Evolutionary conservation across 2,888 invertebrate genomes (phyloP), one percentile per base, ranked within the genome.

Genomic region (Metacarcinus magister): DNA sequence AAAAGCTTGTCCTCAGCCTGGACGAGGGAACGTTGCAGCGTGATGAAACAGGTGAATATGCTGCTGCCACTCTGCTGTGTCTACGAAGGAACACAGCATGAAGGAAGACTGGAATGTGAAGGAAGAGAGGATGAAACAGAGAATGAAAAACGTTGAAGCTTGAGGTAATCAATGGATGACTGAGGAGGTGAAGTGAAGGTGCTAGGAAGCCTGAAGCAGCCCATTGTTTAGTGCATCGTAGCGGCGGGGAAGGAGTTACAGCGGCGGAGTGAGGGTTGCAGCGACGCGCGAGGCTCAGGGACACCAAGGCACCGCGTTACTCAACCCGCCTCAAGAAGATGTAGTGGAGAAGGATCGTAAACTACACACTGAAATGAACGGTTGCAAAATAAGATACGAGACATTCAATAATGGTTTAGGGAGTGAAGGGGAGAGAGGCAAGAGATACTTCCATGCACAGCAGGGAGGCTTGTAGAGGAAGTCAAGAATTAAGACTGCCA

Each of bases 341-440:
- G 19, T 54, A 54, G 54, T 19, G 54, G 39, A 39, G 2, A 54
- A 54, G 54, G 54, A 54, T 13, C 54, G 54, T 54, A 54, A 54
- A 54, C 54, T 54, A 19, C 54, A 19, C 13, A 54, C 13, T 13
- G 16, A 54, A 54, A 54, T 54, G 13, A 54, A 54, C 54, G 54
- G 54, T 54, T 54, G 54, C 54, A 54, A 54, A 54, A 54, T 54
- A 54, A 54, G 19, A 54, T 54, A 54, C 54, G 54, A 44, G 23
- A 32, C 39, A 44, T 32, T 19, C 39, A 44, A 28, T 39, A 90
- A 44, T 32, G 89, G 44, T 39, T 32, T 39, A 90, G 89, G 8
- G 89, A 90, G 39, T 32, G 89, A 90, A 44, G 8, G 89, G 44
- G 28, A 10, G 89, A n/a, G 89, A 90, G 89, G 23, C 43, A 90